phyloP scores from a whole-genome alignment of 2,888 invertebrate species.

The Phaonia tiefii region DNA sequence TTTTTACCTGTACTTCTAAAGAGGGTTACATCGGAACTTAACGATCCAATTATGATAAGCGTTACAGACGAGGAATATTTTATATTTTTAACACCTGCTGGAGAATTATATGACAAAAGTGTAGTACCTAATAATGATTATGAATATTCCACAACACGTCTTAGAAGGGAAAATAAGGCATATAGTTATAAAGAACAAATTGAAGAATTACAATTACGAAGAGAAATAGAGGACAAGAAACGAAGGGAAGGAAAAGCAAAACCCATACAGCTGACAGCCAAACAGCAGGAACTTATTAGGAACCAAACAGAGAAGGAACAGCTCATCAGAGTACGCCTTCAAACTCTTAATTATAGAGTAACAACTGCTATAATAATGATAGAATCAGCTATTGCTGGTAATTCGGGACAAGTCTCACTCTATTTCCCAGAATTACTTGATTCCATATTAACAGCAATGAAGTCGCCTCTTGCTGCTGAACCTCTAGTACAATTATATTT shows the following conservation, averaged over 20 bases:
- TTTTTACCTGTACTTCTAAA: conserved; percentile 85
- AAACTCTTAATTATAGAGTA: conserved; percentile 81
- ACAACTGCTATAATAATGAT: conserved; percentile 76
- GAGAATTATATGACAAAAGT: conserved; percentile 94
- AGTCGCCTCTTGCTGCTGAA: conserved; percentile 90
- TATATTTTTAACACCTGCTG: conserved; percentile 91
- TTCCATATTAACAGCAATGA: conserved; percentile 81
- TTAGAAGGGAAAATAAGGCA: conserved; percentile 97
- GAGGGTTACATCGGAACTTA: conserved; percentile 84
- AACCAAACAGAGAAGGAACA: conserved; percentile 92
- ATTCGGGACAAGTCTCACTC: conserved; percentile 75
- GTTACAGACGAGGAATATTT: conserved; percentile 91
- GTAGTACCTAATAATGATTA: conserved; percentile 83
- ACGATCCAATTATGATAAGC: conserved; percentile 84
- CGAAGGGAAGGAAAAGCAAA: conserved; percentile 89
- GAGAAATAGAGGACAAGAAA: conserved; percentile 95
- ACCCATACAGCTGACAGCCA: conserved; percentile 88
- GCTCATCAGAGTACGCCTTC: conserved; percentile 86
- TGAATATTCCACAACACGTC: conserved; percentile 81
- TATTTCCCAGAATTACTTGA: conserved; percentile 76
- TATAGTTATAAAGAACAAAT: conserved; percentile 98
- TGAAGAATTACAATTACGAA: conserved; percentile 94
- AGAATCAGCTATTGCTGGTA: conserved; percentile 77
- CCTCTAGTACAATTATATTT: conserved; percentile 84
- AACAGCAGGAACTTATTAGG: conserved; percentile 95